Base-by-base conservation (phyloP, 2,113 vertebrate species). In the Ageneiosus marmoratus region DNA sequence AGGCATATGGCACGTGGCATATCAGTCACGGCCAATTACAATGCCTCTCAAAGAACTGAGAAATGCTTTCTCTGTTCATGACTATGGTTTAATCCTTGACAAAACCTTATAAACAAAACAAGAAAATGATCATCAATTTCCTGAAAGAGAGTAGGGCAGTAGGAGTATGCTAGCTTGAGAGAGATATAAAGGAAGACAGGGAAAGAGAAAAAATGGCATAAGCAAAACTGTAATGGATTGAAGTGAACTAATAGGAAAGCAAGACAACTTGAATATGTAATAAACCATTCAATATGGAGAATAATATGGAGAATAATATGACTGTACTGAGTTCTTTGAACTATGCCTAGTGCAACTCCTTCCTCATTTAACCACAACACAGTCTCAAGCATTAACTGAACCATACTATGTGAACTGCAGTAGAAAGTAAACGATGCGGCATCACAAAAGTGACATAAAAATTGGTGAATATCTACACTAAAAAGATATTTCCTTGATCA, bases 11-110 rank as follows among this genome's bases (percentile, higher is more conserved):
- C 58, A 60, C 65, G 65, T 73, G 77, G 76, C 69, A 27, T 29
- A 72, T 79, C 70, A 80, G 65, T 85, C 44, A 62, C 11, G 79
- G 34, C 37, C 20, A 77, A 78, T 82, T 78, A 85, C 75, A 53
- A 27, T 60, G 55, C 55, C 58, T 27, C 6, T 44, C 34, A 58
- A 58, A 73, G 24, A n/a, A 56, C 50, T 56, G 37, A 60, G 50
- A 55, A 76, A 77, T 60, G 34, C 22, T 44, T 60, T 77, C 34
- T 55, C 29, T 76, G 29, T 50, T 12, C 27, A 22, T n/a, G 62
- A 41, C 78, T 51, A 53, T 55, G 44, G n/a, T 51, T 51, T 12
- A 67, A 62, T 51, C n/a, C 1, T 50, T 63, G 18, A 67, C 8
- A 37, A 51, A 51, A 80, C 7, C 34, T 51, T 27, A n/a, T 20